Conservation (phyloP, 2,888 invertebrate species). For the Sesamia inferens region DNA sequence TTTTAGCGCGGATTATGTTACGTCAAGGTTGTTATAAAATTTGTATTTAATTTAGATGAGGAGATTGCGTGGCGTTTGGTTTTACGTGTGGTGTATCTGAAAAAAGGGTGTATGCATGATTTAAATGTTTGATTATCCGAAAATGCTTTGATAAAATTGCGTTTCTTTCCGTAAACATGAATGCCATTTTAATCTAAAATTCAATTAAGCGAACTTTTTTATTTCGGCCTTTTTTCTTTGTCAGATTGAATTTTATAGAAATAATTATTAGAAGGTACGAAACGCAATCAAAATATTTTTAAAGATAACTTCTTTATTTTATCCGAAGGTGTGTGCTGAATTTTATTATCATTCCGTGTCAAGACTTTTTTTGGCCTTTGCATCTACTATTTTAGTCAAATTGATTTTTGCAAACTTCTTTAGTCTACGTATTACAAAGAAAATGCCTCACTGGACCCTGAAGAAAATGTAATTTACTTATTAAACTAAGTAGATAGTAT, state of each 20-base stretch:
- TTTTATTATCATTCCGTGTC: slow-evolving; percentile 46
- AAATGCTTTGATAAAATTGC: not conserved
- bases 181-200: not conserved
- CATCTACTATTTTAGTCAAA: slow-evolving; percentile 40
- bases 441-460: not conserved
- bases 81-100: not conserved
- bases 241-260: slow-evolving; percentile 32
- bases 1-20: slow-evolving; percentile 48
- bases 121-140: not conserved
- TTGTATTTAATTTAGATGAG: slow-evolving; percentile 42
- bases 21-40: slow-evolving; percentile 34
- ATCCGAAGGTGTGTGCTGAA: slow-evolving; percentile 37
- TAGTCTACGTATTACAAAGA: slow-evolving; percentile 8
- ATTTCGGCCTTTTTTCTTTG: not conserved
- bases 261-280: slow-evolving; percentile 37
- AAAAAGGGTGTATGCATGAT: not conserved
- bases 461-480: slow-evolving; percentile 21
- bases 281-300: slow-evolving; percentile 48
- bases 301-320: slow-evolving; percentile 48
- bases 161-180: not conserved
- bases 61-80: slow-evolving; percentile 13
- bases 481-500: slow-evolving; percentile 6
- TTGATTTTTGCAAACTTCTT: slow-evolving; percentile 43
- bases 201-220: not conserved
- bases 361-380: slow-evolving; percentile 25